A percentile compares a stretch with the other conserved stretches of the same genome.
phyloP scores from a whole-genome alignment of 1,140 invertebrate species.

The Aphidius ervi region DNA sequence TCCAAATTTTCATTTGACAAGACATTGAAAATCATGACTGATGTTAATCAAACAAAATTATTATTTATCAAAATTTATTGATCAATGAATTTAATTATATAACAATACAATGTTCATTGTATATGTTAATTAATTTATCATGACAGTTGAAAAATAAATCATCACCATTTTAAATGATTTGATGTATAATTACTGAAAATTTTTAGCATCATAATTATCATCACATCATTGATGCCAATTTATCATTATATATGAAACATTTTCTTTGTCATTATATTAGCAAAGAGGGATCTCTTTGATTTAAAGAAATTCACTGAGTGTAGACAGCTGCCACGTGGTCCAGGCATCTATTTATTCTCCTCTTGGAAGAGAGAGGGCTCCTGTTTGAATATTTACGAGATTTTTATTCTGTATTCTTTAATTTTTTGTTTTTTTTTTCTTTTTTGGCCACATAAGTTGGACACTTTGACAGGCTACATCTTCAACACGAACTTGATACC shows the following conservation, averaged over 20 bases:
- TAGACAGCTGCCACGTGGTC: slow-evolving; percentile 31
- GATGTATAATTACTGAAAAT: too few species aligned
- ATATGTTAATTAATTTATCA: too few species aligned
- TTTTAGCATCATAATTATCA: too few species aligned
- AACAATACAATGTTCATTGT: too few species aligned
- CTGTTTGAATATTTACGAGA: slow-evolving; percentile 27
- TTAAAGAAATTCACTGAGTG: slow-evolving; percentile 25
- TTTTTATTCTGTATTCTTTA: neutral
- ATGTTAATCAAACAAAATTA: too few species aligned
- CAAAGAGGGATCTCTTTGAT: slow-evolving; percentile 29
- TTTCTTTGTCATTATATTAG: slow-evolving; percentile 24
- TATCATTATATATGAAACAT: neutral
- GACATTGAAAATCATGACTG: slow-evolving; percentile 1
- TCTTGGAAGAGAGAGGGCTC: slow-evolving; percentile 26
- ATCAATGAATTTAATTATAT: too few species aligned
- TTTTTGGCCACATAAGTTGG: slow-evolving; percentile 17
- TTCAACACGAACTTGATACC: slow-evolving; percentile 39
- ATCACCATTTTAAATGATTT: too few species aligned
- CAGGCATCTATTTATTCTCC: slow-evolving; percentile 30
- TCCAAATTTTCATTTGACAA: too few species aligned
- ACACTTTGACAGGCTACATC: slow-evolving; percentile 28
- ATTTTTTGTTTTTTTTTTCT: neutral
- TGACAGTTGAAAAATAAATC: too few species aligned
- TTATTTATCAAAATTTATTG: too few species aligned
- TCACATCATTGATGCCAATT: neutral